phyloP scores from a whole-genome alignment of 1,140 invertebrate species.

The Aricia agestis region DNA sequence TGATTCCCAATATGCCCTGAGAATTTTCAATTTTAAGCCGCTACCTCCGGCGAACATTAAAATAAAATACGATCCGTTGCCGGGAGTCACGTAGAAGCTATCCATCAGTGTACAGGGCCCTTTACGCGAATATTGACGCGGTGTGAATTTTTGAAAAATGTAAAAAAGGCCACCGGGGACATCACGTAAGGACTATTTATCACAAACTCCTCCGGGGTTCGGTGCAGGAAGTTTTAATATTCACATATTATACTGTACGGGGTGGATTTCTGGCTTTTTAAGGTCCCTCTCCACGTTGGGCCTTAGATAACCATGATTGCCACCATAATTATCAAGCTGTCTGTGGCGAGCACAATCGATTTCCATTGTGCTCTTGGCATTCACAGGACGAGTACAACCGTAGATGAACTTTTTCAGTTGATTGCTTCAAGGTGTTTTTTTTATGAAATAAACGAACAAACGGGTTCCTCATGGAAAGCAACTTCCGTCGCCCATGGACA shows the following conservation, averaged over 20 bases:
- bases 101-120: conserved; percentile 62
- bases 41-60: conserved; percentile 50
- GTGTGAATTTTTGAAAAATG: conserved; percentile 73
- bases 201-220: conserved; percentile 27
- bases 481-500: too few relatives aligned
- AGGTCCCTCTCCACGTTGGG: too few relatives aligned
- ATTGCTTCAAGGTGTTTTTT: too few relatives aligned
- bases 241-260: neutral
- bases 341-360: too few relatives aligned
- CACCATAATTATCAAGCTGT: too few relatives aligned
- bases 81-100: conserved; percentile 65
- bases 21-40: conserved; percentile 72
- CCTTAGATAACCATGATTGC: too few relatives aligned
- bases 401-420: too few relatives aligned
- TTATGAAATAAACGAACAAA: too few relatives aligned
- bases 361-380: too few relatives aligned
- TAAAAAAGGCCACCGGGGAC: conserved; percentile 62
- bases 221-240: conserved; percentile 31
- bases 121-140: conserved; percentile 55
- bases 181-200: conserved; percentile 69
- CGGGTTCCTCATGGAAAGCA: too few relatives aligned
- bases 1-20: conserved; percentile 46
- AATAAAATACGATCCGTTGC: conserved; percentile 62
- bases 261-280: conserved; percentile 25
- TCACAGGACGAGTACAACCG: too few relatives aligned